These are phyloP conservation scores for Thereva nobilitata DNA, from an alignment of 2,888 invertebrate species.

Conservation along the genomic window DNA sequence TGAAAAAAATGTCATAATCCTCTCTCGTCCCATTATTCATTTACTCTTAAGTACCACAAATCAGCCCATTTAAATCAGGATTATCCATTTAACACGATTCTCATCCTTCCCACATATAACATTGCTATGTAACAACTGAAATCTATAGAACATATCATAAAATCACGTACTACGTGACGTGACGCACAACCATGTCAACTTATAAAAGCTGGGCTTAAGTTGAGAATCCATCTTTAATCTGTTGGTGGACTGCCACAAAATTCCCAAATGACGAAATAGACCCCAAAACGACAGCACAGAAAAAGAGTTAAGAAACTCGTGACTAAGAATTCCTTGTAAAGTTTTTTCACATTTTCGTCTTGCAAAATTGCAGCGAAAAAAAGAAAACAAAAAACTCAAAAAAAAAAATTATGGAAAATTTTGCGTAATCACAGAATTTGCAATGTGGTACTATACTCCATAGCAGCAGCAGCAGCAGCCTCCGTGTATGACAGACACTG, in stretches of 20 bases:
- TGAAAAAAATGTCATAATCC: no score
- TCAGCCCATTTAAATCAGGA: background rate
- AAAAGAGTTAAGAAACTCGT: constrained; percentile 20
- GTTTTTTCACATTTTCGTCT: constrained; percentile 2
- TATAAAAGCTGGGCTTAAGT: constrained; percentile 15
- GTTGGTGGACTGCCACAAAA: background rate
- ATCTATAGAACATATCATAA: constrained; percentile 16
- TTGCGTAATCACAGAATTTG: constrained; percentile 34
- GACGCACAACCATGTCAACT: constrained; percentile 28
- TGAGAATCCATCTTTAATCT: constrained; percentile 14
- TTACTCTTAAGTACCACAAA: no score
- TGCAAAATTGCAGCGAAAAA: background rate
- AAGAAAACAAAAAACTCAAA: background rate
- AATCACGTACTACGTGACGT: constrained; percentile 35
- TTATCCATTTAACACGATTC: background rate
- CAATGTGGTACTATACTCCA: constrained; percentile 3
- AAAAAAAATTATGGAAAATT: constrained; percentile 6
- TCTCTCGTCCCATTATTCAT: no score
- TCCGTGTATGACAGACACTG: background rate
- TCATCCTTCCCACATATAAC: background rate
- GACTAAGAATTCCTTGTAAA: constrained; percentile 31
- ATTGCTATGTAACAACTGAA: background rate
- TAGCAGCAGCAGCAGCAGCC: background rate
- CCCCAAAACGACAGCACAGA: constrained; percentile 1
- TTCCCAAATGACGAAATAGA: constrained; percentile 23